Base-by-base conservation (phyloP, 2,797 vertebrate species). In the Otolemur crassicaudatus region DNA sequence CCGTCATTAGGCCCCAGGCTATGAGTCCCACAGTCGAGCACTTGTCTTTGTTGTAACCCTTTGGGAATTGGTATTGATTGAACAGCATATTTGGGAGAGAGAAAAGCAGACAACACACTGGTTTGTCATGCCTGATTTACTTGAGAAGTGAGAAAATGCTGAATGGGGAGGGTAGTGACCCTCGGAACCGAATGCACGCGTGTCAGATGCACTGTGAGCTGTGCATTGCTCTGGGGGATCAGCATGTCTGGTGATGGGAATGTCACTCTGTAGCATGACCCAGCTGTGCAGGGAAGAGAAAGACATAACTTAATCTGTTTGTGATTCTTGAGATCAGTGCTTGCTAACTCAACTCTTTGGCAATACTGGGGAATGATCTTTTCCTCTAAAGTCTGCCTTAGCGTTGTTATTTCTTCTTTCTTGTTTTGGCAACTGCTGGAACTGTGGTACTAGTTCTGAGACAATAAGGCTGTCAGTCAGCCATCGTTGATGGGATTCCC, bases 81-180 rank as follows among this genome's bases (percentile, higher is more conserved):
- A 95, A 56, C 37, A 85, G 81, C 49, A 43, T 56, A 49, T 97
- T 85, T 77, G 96, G 86, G 34, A 88, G 86, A 70, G 58, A 86
- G 96, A 79, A 80, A 63, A 81, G 69, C 94, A 69, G 34, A 72
- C 8, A 3, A 96, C 87, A 34, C 27, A 37, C 77, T 94, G 85
- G 27, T 40, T 67, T 96, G 96, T 96, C 95, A 87, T 0, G 90
- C 92, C 94, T 97, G 98, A 98, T 98, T 98, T 98, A 97, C 97
- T 93, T 85, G 40, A 88, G 92, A 93, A 58, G 70, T 87, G 91
- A 98, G 97, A 98, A 96, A 49, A 77, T 82, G 69, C 94, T 97
- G 92, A 63, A 79, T 94, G 96, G 75, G 67, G 93, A 97, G 97
- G 92, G 67, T 69, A 77, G 70, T 86, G 95, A 97, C 94, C 90